Base-by-base conservation (phyloP, 2,113 vertebrate species). In the Neodontobutis hainanensis region DNA sequence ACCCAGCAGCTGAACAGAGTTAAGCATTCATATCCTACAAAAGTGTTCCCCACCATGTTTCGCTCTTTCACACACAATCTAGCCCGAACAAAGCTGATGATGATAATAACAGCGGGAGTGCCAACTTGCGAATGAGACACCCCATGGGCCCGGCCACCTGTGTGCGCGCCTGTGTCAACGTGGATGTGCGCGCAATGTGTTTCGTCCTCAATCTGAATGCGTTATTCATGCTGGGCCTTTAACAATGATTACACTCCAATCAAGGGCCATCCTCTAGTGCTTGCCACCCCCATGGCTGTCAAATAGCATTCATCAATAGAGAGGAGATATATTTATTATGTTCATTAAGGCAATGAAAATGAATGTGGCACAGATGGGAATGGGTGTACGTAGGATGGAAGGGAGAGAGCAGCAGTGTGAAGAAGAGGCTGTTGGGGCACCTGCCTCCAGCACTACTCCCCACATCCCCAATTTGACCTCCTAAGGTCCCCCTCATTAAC, bases 291-390 rank as follows among this genome's bases (percentile, higher is more conserved):
- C 75, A 68, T 68, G 73, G 76, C 84, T 87, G 87, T 90, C 88
- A 80, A 81, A 84, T 65, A 73, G 73, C 78, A 85, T 91, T 89
- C 81, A 86, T 91, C 90, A 91, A 70, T 77, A 73, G 71, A 75
- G 74, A 67, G 65, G 77, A 83, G 82, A 85, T 82, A 77, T 85
- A 80, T 90, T 87, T 89, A 89, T 92, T 86, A 88, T 85, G 82
- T 87, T 91, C 89, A 91, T 91, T 91, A 91, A 73, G 68, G 73
- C 82, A 81, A 88, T 85, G 86, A 87, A 88, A 89, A 87, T 77
- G 77, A 91, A 86, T 80, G 81, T 83, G 77, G 65, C 86, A 73
- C 87, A 88, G 88, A 85, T 85, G 82, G 83, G 82, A 79, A 77
- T 74, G 73, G 79, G 63, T 80, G 66, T 49, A 8, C 34, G 52